A percentile compares a stretch with the other conserved stretches of the same genome.
Evolutionary conservation across 1,140 invertebrate genomes (phyloP).

Genomic region (Drosophila varians): DNA sequence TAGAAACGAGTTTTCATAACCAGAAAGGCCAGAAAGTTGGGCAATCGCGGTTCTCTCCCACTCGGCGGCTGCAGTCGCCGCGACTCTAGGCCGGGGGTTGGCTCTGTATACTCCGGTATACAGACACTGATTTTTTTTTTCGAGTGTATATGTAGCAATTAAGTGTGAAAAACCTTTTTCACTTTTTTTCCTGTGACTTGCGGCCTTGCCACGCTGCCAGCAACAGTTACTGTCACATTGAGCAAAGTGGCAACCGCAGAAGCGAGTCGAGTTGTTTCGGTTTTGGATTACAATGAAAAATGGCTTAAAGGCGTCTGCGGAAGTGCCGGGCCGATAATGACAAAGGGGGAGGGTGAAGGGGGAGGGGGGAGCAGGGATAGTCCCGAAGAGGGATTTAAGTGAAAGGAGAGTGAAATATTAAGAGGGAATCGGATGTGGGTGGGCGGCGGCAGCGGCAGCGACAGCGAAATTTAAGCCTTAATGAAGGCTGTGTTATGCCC

Average conservation of each 20-base stretch:
- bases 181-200: slow-evolving; percentile 30
- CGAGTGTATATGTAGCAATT: slow-evolving; percentile 51
- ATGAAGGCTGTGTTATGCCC: slow-evolving; percentile 28
- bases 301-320: slow-evolving; percentile 49
- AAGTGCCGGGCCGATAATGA: slow-evolving; percentile 46
- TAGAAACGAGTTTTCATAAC: slow-evolving; percentile 33
- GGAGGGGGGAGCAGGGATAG: background rate
- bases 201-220: slow-evolving; percentile 43
- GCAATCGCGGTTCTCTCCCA: slow-evolving; percentile 48
- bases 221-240: slow-evolving; percentile 35
- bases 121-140: slow-evolving; percentile 3
- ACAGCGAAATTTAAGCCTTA: slow-evolving; percentile 15
- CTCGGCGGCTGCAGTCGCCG: slow-evolving; percentile 52
- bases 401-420: slow-evolving; percentile 12
- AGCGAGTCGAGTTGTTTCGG: slow-evolving; percentile 18
- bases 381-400: slow-evolving; percentile 17
- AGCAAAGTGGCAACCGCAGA: slow-evolving; percentile 36
- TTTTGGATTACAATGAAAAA: slow-evolving; percentile 60
- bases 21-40: slow-evolving; percentile 22
- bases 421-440: background rate
- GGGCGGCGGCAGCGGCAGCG: background rate
- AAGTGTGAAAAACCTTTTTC: slow-evolving; percentile 73
- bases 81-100: slow-evolving; percentile 46
- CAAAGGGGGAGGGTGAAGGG: slow-evolving; percentile 15
- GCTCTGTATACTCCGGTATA: slow-evolving; percentile 47